Evolutionary conservation across 2,113 vertebrate species (phyloP).

Genomic region (Megaceryle maxima): DNA sequence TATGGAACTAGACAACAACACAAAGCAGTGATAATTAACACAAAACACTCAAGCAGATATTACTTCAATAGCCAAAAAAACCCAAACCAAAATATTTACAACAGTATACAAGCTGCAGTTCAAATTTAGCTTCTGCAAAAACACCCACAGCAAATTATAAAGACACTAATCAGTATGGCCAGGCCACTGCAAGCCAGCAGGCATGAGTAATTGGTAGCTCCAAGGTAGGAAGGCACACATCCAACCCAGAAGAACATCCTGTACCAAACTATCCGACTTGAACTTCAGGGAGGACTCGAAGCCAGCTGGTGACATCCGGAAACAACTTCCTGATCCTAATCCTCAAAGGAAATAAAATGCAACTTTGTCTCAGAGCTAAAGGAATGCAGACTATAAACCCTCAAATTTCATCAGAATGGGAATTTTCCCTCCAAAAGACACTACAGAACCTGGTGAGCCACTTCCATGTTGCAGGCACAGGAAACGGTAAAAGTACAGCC

Average conservation of each 20-base stretch:
- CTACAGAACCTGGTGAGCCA: neutral
- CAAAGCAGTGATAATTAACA: neutral
- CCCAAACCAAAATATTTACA: neutral
- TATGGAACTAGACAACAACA: neutral
- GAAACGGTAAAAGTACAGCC: neutral
- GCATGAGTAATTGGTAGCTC: conserved; percentile 41
- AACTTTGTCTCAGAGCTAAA: neutral
- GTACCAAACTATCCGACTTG: conserved; percentile 28
- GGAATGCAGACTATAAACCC: neutral
- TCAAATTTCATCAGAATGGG: neutral
- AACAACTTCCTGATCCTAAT: conserved; percentile 18
- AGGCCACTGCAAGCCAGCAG: conserved; percentile 42
- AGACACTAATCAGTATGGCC: conserved; percentile 11
- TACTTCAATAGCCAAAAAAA: neutral
- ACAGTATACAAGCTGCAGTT: neutral
- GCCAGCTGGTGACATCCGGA: neutral
- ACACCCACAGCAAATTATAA: neutral
- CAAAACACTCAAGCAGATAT: neutral
- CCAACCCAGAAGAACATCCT: conserved; percentile 52
- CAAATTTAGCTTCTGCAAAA: neutral
- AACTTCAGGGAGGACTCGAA: neutral
- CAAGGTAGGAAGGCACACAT: conserved; percentile 51
- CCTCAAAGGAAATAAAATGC: conserved; percentile 20
- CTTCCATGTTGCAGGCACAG: neutral
- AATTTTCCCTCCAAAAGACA: neutral